These are phyloP conservation scores for Drosophila ezoana DNA, from an alignment of 2,888 invertebrate genomes.

Conservation along the genomic window DNA sequence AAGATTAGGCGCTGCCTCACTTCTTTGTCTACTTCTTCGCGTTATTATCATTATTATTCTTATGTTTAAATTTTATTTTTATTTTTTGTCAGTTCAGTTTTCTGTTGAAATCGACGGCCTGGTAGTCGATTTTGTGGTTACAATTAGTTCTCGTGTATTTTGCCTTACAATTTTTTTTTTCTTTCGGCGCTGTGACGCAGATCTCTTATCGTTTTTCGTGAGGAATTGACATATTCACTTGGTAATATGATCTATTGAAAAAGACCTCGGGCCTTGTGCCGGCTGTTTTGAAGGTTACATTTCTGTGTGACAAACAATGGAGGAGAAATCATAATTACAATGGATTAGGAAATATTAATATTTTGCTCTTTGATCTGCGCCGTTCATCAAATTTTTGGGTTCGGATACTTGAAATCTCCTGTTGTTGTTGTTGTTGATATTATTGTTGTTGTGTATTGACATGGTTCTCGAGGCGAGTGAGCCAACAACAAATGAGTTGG, in stretches of 20 bases:
- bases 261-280: conserved; percentile 38
- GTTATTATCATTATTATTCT: conserved; percentile 31
- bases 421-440: conserved; percentile 29
- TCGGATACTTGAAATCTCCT: conserved; percentile 51
- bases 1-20: conserved; percentile 65
- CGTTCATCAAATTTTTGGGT: conserved; percentile 45
- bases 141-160: conserved; percentile 52
- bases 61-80: conserved; percentile 17
- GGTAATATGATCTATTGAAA: conserved; percentile 71
- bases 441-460: conserved; percentile 51
- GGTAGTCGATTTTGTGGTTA: conserved; percentile 56
- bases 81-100: conserved; percentile 57
- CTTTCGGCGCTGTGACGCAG: conserved; percentile 52
- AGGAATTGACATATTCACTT: conserved; percentile 77
- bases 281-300: conserved; percentile 62
- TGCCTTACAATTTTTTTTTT: conserved; percentile 20
- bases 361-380: conserved; percentile 58
- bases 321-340: conserved; percentile 77
- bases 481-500: conserved; percentile 73
- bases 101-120: conserved; percentile 54
- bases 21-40: conserved; percentile 8
- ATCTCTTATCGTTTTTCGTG: conserved; percentile 72
- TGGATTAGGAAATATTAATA: conserved; percentile 78
- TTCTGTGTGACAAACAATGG: conserved; percentile 72
- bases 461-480: conserved; percentile 45